phyloP scores from a whole-genome alignment of 2,797 vertebrate species.

The Sebastes miniatus region DNA sequence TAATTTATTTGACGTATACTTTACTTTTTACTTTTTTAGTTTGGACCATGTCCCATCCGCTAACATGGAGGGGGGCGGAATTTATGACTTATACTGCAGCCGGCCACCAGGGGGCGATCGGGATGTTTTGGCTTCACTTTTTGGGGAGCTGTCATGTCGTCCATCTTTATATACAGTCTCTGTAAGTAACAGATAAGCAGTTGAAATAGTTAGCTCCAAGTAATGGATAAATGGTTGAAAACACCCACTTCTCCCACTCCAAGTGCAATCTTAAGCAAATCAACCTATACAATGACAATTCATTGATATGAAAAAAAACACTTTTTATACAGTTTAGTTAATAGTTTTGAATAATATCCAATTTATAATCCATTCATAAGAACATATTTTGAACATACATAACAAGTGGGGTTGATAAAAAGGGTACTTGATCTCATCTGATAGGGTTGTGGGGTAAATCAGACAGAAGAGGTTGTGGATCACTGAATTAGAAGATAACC shows the following conservation, averaged over 20 bases:
- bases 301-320: neutral
- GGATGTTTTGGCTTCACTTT: too few species aligned
- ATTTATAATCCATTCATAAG: neutral
- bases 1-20: too few species aligned
- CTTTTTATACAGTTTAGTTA: neutral
- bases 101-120: too few species aligned
- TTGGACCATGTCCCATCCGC: too few species aligned
- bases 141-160: too few species aligned
- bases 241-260: neutral
- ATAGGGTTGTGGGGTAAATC: rapidly evolving
- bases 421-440: neutral
- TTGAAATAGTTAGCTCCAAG: neutral
- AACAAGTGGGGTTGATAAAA: neutral
- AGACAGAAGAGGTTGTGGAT: neutral
- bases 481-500: neutral
- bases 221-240: neutral
- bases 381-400: neutral
- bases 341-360: neutral
- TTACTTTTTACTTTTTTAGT: too few species aligned
- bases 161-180: too few species aligned
- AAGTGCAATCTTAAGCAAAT: neutral
- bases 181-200: neutral
- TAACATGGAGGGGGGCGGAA: too few species aligned
- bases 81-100: too few species aligned
- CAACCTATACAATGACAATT: neutral